Percentiles rank a stretch among this genome's conserved stretches.
These are phyloP conservation scores for Crocuta crocuta DNA, from an alignment of 2,113 vertebrate genomes.

Conservation along the genomic window DNA sequence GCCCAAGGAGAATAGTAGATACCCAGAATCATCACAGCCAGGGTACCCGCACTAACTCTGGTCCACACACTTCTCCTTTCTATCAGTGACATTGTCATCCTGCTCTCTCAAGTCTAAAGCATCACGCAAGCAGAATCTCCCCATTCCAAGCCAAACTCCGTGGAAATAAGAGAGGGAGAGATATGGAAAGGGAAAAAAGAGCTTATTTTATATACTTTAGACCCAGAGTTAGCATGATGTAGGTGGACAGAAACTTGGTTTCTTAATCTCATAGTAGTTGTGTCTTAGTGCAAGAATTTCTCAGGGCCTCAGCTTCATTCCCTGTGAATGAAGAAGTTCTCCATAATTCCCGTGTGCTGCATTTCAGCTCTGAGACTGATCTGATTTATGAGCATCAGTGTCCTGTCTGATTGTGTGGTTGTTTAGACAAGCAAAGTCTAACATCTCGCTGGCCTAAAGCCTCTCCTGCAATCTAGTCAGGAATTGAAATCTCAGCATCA, in stretches of 20 bases:
- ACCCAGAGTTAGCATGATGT: background rate
- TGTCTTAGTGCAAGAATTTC: background rate
- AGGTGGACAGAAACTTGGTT: background rate
- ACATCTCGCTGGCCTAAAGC: background rate
- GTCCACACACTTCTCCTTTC: background rate
- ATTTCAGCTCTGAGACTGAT: conserved; percentile 10
- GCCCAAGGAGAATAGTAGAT: background rate
- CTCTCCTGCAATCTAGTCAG: background rate
- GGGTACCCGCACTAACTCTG: background rate
- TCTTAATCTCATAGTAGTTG: background rate
- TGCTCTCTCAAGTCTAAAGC: background rate
- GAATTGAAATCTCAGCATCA: background rate
- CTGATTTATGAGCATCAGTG: background rate
- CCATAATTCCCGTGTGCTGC: background rate
- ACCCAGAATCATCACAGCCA: background rate
- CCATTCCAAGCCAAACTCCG: background rate
- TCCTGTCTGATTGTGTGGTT: background rate
- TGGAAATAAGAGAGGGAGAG: background rate
- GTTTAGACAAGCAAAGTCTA: conserved; percentile 18
- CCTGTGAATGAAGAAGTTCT: background rate
- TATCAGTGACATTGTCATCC: background rate
- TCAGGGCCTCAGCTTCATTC: background rate
- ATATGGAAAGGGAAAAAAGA: background rate
- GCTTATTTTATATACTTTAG: background rate
- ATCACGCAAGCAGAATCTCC: background rate